These are phyloP conservation scores for Melanotaenia parkinsoni DNA, from an alignment of 2,797 vertebrate genomes.

Conservation along the genomic window DNA sequence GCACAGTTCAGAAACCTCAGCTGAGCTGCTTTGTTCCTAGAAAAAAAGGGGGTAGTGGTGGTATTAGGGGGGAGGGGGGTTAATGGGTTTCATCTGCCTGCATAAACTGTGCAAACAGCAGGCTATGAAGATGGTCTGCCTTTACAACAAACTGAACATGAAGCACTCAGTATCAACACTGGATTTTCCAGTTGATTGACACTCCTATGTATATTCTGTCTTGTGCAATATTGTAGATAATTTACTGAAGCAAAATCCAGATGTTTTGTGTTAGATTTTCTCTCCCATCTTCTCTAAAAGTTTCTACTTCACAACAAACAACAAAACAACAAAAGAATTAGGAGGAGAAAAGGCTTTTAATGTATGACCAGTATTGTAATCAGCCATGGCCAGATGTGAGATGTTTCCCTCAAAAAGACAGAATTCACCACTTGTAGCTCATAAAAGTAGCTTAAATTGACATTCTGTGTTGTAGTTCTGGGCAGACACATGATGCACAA, in stretches of 20 bases:
- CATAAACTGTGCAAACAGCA: slow-evolving; percentile 36
- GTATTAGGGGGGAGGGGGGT: slow-evolving; percentile 26
- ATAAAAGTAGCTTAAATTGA: neutral
- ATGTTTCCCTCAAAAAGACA: neutral
- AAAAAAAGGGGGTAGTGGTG: slow-evolving; percentile 9
- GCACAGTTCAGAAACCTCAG: slow-evolving; percentile 57
- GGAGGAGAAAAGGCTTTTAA: neutral
- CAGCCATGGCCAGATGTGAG: neutral
- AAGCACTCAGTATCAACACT: slow-evolving; percentile 20
- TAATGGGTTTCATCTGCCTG: slow-evolving; percentile 73
- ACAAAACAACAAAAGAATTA: neutral
- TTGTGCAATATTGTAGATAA: slow-evolving; percentile 42
- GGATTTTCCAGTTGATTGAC: slow-evolving; percentile 23
- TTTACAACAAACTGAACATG: slow-evolving; percentile 52
- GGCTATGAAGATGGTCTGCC: slow-evolving; percentile 33
- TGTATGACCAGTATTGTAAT: neutral
- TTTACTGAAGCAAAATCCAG: slow-evolving; percentile 4
- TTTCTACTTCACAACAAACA: too few species aligned
- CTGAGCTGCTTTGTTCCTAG: slow-evolving; percentile 75
- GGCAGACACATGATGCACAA: slow-evolving; percentile 42
- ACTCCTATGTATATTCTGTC: slow-evolving; percentile 31
- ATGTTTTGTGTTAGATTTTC: slow-evolving; percentile 27
- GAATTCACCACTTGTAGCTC: neutral
- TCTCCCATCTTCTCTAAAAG: slow-evolving; percentile 8
- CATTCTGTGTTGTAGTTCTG: slow-evolving; percentile 4